Conservation (phyloP, 2,888 invertebrate species). For the Clitarchus hookeri region DNA sequence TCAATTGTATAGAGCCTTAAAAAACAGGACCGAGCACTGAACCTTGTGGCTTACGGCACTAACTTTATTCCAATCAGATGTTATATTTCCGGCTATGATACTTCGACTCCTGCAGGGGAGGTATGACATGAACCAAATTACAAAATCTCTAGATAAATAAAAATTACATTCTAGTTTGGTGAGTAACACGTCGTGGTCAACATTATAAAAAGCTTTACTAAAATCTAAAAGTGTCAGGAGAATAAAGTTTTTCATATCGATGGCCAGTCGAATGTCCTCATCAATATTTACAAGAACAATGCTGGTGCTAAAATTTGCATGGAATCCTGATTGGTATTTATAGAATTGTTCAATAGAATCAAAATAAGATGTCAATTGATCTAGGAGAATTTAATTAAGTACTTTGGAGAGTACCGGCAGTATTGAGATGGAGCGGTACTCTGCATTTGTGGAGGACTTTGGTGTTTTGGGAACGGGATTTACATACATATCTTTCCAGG, state of each 20-base stretch:
- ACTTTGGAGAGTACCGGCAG: background rate
- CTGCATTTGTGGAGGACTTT: background rate
- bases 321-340: conserved; percentile 1
- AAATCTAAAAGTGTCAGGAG: background rate
- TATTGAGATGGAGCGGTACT: background rate
- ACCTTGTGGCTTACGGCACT: no score
- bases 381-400: background rate
- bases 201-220: no score
- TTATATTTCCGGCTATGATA: no score
- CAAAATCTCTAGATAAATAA: no score
- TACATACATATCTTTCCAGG: background rate
- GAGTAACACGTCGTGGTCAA: no score
- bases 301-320: background rate
- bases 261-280: conserved; percentile 21
- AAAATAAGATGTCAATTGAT: background rate
- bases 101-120: no score
- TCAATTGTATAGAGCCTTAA: no score
- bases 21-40: no score
- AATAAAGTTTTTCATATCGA: background rate
- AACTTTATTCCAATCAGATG: no score
- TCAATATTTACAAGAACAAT: conserved; percentile 18
- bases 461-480: background rate
- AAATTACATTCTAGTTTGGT: no score
- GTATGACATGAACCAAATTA: no score
- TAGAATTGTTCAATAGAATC: background rate